Conservation (phyloP, 2,888 invertebrate genomes). For the Himalopsyche tibetana region DNA sequence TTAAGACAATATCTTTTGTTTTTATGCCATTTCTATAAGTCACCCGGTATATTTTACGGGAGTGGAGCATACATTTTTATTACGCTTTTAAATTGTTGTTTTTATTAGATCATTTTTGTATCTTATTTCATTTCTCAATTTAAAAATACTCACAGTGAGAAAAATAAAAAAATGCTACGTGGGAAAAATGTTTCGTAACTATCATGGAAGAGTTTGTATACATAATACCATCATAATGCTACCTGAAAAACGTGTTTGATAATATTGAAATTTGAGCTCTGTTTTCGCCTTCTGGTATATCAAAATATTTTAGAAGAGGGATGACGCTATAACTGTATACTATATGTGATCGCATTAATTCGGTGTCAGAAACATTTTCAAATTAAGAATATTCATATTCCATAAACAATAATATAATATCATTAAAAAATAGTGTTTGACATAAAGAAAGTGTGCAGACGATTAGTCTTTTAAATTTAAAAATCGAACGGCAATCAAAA, state of each 20-base stretch:
- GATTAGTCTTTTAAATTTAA: background rate
- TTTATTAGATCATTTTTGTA: background rate
- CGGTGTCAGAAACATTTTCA: too few species aligned
- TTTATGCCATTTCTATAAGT: background rate
- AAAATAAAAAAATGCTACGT: background rate
- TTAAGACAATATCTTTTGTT: too few species aligned
- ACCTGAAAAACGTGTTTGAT: too few species aligned
- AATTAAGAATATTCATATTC: background rate
- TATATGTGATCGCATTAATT: too few species aligned
- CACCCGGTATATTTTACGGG: background rate
- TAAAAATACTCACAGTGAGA: background rate
- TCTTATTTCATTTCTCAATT: slow-evolving; percentile 5
- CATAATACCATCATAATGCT: too few species aligned
- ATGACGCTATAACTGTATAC: too few species aligned
- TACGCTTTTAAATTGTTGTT: background rate
- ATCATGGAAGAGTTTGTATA: too few species aligned
- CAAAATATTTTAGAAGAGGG: too few species aligned
- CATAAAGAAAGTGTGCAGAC: background rate
- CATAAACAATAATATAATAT: background rate
- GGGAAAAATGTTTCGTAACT: too few species aligned
- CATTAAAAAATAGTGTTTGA: background rate
- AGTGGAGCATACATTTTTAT: background rate
- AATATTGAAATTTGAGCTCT: too few species aligned
- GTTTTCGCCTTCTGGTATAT: too few species aligned
- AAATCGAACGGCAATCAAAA: background rate